phyloP scores from a whole-genome alignment of 2,113 vertebrate species.

The Synodontis membranacea region DNA sequence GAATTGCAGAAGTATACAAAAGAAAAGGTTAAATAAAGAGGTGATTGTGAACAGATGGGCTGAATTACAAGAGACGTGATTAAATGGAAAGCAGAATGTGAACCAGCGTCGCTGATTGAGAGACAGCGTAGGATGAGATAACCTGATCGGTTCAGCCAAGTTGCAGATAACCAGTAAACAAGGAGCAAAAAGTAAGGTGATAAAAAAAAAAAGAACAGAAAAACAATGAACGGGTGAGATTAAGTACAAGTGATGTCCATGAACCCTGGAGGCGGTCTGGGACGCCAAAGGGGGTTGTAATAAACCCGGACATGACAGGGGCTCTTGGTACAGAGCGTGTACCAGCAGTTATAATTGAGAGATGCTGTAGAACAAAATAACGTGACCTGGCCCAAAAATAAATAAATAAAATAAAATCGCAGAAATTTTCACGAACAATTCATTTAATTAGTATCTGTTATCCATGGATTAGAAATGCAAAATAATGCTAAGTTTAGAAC shows the following conservation, averaged over 20 bases:
- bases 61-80: neutral
- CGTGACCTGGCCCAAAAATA: too few species aligned
- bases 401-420: neutral
- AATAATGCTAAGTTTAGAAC: too few species aligned
- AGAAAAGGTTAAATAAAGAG: neutral
- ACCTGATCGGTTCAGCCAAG: neutral
- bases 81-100: neutral
- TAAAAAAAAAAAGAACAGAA: neutral
- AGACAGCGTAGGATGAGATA: neutral
- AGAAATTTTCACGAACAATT: too few species aligned
- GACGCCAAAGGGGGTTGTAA: neutral
- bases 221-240: neutral
- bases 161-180: neutral
- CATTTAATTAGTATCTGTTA: too few species aligned
- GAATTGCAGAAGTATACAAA: neutral
- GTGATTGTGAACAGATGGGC: neutral
- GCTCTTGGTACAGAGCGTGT: too few species aligned
- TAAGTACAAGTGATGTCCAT: neutral
- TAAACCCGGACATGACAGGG: neutral
- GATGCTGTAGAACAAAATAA: neutral
- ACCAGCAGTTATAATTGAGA: neutral
- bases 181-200: neutral
- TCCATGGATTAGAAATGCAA: too few species aligned
- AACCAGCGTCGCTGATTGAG: neutral
- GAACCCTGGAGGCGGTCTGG: too few species aligned